phyloP scores from a whole-genome alignment of 2,797 vertebrate genomes.

The Falco naumanni region DNA sequence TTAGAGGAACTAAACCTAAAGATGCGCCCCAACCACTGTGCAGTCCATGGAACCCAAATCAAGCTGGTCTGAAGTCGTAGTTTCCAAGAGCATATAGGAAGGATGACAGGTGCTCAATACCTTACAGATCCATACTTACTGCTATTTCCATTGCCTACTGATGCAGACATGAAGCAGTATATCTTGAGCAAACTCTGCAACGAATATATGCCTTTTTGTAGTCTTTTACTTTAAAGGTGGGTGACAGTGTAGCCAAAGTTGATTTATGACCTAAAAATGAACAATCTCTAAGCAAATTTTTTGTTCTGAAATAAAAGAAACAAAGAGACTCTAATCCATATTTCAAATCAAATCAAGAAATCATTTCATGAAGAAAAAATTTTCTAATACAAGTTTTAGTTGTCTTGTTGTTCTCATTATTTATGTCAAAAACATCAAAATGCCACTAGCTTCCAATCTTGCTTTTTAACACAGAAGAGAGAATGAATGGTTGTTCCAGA shows the following conservation, averaged over 20 bases:
- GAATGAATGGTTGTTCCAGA: background rate
- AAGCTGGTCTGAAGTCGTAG: background rate
- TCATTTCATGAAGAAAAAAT: background rate
- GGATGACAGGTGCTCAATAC: background rate
- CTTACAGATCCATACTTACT: background rate
- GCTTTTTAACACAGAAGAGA: background rate
- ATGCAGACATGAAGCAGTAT: background rate
- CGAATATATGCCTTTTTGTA: fast-evolving
- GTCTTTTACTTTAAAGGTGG: background rate
- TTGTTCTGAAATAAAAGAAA: background rate
- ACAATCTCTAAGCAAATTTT: background rate
- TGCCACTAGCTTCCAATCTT: background rate
- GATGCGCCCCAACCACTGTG: background rate
- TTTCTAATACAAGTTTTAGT: background rate
- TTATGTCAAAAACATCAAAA: background rate
- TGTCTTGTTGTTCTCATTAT: background rate
- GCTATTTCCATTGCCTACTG: background rate
- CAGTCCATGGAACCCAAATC: background rate
- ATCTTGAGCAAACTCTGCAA: background rate
- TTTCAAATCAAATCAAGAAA: background rate
- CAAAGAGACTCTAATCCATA: background rate
- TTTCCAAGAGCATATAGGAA: background rate
- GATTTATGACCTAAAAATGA: background rate
- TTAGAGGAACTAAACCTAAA: background rate
- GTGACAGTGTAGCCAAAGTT: background rate